A percentile compares a stretch with the other conserved stretches of the same genome.
These are phyloP conservation scores for Petromus typicus DNA, from an alignment of 2,113 vertebrate genomes.

Conservation along the genomic window DNA sequence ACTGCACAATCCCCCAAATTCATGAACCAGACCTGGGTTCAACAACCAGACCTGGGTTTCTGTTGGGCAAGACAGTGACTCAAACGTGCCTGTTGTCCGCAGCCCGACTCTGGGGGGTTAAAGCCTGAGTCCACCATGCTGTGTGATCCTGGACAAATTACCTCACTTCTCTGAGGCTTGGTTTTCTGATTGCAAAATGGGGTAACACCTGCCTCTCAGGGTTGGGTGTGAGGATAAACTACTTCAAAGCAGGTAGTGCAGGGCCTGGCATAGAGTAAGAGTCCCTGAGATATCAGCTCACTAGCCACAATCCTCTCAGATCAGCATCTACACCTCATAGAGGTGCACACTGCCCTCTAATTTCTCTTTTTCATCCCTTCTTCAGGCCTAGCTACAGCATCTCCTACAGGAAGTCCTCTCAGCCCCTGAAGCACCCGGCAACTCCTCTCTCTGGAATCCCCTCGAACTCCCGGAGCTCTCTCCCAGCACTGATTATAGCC, in stretches of 20 bases:
- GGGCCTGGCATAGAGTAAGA: background rate
- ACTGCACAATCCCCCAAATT: background rate
- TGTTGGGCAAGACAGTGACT: background rate
- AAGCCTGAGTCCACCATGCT: background rate
- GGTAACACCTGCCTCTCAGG: background rate
- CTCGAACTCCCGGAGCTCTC: background rate
- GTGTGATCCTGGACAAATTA: background rate
- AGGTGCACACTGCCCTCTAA: background rate
- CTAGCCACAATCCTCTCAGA: background rate
- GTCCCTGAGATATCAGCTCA: background rate
- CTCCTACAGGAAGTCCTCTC: background rate
- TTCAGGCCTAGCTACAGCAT: background rate
- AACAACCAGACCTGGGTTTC: background rate
- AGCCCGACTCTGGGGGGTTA: background rate
- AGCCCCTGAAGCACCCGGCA: background rate
- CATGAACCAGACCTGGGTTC: background rate
- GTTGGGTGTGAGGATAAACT: background rate
- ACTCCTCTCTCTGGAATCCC: background rate
- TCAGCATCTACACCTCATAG: background rate
- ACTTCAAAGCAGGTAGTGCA: background rate
- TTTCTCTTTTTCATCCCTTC: background rate
- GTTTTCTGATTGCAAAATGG: background rate
- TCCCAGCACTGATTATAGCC: background rate
- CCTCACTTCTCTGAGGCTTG: background rate
- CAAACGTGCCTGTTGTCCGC: background rate